Evolutionary conservation across 2,113 vertebrate species (phyloP).

Genomic region (Passerina amoena): DNA sequence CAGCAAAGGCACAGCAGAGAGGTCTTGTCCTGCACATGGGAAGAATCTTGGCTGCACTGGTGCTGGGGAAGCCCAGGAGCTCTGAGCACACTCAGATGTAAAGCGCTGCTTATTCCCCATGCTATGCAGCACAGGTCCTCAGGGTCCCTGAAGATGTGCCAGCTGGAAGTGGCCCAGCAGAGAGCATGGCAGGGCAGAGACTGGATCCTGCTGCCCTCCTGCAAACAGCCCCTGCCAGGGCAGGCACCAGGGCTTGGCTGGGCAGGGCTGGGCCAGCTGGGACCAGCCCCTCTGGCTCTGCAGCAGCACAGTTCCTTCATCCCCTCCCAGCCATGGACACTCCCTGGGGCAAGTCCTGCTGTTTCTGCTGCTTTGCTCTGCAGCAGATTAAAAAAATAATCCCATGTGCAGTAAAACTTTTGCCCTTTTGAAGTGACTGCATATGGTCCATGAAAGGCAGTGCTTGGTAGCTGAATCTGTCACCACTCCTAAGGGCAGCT

Average conservation of each 20-base stretch:
- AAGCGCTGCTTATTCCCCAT: neutral
- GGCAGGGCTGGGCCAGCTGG: neutral
- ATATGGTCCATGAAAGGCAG: neutral
- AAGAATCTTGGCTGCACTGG: neutral
- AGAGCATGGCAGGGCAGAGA: rapidly evolving
- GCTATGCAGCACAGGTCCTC: neutral
- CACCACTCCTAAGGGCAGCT: neutral
- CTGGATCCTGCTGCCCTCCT: rapidly evolving
- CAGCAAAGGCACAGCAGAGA: neutral
- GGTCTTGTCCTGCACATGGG: neutral
- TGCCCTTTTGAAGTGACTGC: neutral
- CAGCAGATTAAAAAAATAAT: neutral
- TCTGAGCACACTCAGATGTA: neutral
- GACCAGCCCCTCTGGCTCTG: neutral
- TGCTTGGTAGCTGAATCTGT: neutral
- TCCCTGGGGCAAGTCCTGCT: neutral
- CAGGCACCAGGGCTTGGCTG: neutral
- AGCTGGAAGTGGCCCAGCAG: neutral
- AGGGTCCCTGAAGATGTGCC: neutral
- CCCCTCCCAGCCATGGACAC: rapidly evolving
- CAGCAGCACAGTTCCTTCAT: neutral
- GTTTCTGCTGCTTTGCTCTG: neutral
- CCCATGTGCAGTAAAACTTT: neutral
- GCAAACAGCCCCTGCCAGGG: neutral
- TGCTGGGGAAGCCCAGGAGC: neutral